A percentile compares a stretch with the other conserved stretches of the same genome.
phyloP scores from a whole-genome alignment of 2,797 vertebrate species.

The Oceanodroma leucorhoa region DNA sequence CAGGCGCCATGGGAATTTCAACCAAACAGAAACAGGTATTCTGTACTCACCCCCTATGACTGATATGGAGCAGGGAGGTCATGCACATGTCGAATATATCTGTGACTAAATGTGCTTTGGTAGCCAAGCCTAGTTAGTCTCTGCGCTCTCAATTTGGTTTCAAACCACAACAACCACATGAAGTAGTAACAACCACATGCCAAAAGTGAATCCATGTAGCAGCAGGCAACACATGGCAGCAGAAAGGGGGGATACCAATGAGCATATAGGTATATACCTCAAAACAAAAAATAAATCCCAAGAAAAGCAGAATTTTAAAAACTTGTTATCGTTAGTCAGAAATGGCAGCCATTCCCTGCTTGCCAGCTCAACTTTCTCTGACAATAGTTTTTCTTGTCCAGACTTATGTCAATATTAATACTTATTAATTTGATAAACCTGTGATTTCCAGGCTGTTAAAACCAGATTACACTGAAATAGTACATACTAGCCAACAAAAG shows the following conservation, averaged over 20 bases:
- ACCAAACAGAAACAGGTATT: background rate
- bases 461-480: background rate
- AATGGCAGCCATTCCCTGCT: background rate
- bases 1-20: background rate
- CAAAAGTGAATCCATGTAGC: background rate
- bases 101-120: background rate
- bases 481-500: background rate
- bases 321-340: background rate
- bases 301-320: background rate
- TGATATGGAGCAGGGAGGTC: background rate
- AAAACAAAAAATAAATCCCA: background rate
- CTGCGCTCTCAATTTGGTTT: background rate
- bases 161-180: fast-evolving
- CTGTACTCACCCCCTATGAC: background rate
- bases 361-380: background rate
- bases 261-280: background rate
- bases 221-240: background rate
- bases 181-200: background rate
- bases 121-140: background rate
- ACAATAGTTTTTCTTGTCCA: background rate
- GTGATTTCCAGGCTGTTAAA: slow-evolving; percentile 32
- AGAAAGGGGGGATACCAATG: background rate
- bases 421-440: slow-evolving; percentile 31
- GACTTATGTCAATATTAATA: slow-evolving; percentile 4
- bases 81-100: background rate